Percentiles rank a stretch among this genome's conserved stretches.
Conservation (phyloP, 2,888 invertebrate species). For the Molorchus minor region DNA sequence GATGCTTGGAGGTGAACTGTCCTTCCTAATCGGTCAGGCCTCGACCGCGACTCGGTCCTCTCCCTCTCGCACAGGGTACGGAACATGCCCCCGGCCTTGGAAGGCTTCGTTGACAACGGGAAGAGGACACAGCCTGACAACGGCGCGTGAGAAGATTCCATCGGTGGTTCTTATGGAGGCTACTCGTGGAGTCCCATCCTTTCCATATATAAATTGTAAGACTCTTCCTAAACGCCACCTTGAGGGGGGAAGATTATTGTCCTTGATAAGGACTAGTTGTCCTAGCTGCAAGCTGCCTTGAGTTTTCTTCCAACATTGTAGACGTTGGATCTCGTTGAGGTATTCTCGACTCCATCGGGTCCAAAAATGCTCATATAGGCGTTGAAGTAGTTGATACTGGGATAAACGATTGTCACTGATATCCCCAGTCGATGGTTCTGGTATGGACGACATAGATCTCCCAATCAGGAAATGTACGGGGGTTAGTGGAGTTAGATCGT, state of each 20-base stretch:
- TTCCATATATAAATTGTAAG: slow-evolving; percentile 19
- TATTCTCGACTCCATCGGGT: slow-evolving; percentile 42
- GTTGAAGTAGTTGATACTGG: slow-evolving; percentile 41
- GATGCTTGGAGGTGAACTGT: too few relatives aligned
- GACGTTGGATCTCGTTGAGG: slow-evolving; percentile 37
- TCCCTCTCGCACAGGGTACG: too few relatives aligned
- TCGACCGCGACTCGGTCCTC: too few relatives aligned
- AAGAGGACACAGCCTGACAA: slow-evolving; percentile 15
- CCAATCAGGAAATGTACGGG: slow-evolving; percentile 48
- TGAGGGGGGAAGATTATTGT: slow-evolving; percentile 34
- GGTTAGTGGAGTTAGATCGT: slow-evolving; percentile 42
- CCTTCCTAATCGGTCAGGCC: too few relatives aligned
- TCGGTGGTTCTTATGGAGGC: slow-evolving; percentile 17
- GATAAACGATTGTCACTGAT: slow-evolving; percentile 30
- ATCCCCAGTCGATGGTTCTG: slow-evolving; percentile 31
- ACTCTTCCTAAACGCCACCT: slow-evolving; percentile 35
- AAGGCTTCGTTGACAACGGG: slow-evolving; percentile 1
- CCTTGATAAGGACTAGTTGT: slow-evolving; percentile 32
- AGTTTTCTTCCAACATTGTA: slow-evolving; percentile 31
- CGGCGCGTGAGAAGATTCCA: slow-evolving; percentile 14
- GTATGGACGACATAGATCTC: slow-evolving; percentile 32
- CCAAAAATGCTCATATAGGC: slow-evolving; percentile 38
- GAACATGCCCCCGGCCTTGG: neutral
- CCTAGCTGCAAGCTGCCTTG: slow-evolving; percentile 16
- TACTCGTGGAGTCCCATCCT: slow-evolving; percentile 28